phyloP scores from a whole-genome alignment of 2,113 vertebrate species.

The Ceyx cyanopectus region DNA sequence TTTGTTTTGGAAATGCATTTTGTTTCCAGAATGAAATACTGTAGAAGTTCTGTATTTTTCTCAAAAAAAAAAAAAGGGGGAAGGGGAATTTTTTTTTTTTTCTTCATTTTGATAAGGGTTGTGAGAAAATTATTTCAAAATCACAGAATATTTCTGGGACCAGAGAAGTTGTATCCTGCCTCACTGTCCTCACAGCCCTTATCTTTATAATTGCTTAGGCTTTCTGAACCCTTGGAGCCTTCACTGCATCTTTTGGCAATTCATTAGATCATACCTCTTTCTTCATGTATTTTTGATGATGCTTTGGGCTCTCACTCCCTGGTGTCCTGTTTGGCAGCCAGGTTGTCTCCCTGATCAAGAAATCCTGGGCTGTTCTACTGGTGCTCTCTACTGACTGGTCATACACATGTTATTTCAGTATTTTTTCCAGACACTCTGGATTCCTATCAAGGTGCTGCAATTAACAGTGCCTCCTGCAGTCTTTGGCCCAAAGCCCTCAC shows the following conservation, averaged over 20 bases:
- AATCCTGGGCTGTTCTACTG: background rate
- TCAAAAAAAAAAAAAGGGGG: background rate
- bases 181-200: background rate
- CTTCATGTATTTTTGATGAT: background rate
- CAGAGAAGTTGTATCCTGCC: background rate
- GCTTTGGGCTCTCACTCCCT: background rate
- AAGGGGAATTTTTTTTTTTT: background rate
- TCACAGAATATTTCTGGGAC: background rate
- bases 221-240: background rate
- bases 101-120: background rate
- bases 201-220: background rate
- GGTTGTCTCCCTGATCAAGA: background rate
- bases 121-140: background rate
- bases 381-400: background rate
- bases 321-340: background rate
- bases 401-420: background rate
- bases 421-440: background rate
- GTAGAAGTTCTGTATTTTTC: background rate
- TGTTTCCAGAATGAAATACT: background rate
- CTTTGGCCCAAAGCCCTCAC: background rate
- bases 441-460: background rate
- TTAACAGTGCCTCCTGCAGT: background rate
- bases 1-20: background rate
- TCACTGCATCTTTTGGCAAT: background rate
- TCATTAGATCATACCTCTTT: background rate